phyloP scores from a whole-genome alignment of 1,140 invertebrate genomes.

The Laupala kohalensis region DNA sequence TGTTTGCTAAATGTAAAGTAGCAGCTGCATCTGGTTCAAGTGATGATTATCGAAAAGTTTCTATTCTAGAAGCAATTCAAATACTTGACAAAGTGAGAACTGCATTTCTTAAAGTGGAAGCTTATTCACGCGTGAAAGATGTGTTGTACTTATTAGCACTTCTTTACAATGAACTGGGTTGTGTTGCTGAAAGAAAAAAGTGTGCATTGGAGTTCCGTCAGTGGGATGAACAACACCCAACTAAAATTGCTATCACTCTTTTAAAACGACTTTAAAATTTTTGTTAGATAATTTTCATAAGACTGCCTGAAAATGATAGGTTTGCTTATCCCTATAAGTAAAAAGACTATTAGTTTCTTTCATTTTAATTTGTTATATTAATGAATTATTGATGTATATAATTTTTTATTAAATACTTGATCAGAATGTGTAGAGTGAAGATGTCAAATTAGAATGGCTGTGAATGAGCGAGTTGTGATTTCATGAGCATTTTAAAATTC shows the following conservation, averaged over 20 bases:
- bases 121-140: slow-evolving; percentile 54
- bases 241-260: slow-evolving; percentile 14
- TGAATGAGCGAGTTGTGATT: too few relatives aligned
- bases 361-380: too few relatives aligned
- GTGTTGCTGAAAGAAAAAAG: slow-evolving; percentile 50
- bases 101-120: slow-evolving; percentile 58
- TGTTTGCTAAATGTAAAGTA: slow-evolving; percentile 27
- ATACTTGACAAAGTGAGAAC: slow-evolving; percentile 49
- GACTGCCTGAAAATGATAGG: too few relatives aligned
- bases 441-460: too few relatives aligned
- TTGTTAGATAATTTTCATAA: too few relatives aligned
- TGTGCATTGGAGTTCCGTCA: slow-evolving; percentile 56
- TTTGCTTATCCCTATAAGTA: too few relatives aligned
- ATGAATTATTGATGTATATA: too few relatives aligned
- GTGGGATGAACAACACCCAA: slow-evolving; percentile 49
- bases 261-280: background rate
- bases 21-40: slow-evolving; percentile 34
- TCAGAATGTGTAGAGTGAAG: too few relatives aligned
- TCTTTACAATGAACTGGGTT: slow-evolving; percentile 50
- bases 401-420: too few relatives aligned
- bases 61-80: slow-evolving; percentile 46
- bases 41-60: slow-evolving; percentile 33
- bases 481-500: too few relatives aligned
- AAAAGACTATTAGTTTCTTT: too few relatives aligned
- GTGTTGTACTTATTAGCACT: slow-evolving; percentile 50